phyloP scores from a whole-genome alignment of 2,888 invertebrate species.

The Philopedon plagiatum region DNA sequence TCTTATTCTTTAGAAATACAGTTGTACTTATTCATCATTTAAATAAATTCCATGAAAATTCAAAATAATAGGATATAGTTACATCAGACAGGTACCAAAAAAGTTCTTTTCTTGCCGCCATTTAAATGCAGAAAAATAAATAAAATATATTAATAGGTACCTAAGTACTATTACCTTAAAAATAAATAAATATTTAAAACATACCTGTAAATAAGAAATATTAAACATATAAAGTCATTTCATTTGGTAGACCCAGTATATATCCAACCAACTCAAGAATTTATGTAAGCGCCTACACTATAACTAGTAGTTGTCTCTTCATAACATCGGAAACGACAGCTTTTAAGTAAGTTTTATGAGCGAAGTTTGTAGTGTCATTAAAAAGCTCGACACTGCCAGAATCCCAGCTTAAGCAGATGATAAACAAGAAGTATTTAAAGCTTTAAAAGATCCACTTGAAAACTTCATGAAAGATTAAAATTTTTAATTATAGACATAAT shows the following conservation, averaged over 20 bases:
- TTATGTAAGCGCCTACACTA: conserved; percentile 37
- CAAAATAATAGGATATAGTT: no score
- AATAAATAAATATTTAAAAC: neutral
- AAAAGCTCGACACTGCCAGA: conserved; percentile 36
- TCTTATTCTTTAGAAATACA: no score
- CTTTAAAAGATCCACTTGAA: conserved; percentile 37
- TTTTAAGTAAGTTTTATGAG: conserved; percentile 34
- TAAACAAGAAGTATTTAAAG: conserved; percentile 38
- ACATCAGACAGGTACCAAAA: no score
- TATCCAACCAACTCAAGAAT: conserved; percentile 16
- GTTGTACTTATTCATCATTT: no score
- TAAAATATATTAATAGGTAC: no score
- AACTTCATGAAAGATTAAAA: conserved; percentile 55
- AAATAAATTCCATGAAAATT: no score
- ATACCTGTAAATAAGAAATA: no score
- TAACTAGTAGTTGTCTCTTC: conserved; percentile 36
- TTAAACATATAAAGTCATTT: no score
- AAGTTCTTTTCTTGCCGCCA: no score
- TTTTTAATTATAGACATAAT: conserved; percentile 53
- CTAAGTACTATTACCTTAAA: no score
- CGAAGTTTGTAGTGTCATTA: conserved; percentile 31
- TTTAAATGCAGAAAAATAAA: no score
- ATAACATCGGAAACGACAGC: conserved; percentile 30
- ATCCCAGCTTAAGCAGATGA: conserved; percentile 36
- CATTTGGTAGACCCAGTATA: neutral